Percentiles rank a stretch among this genome's conserved stretches.
These are phyloP conservation scores for Anneissia japonica DNA, from an alignment of 35 echinoderm and acorn worm species.

Conservation along the genomic window DNA sequence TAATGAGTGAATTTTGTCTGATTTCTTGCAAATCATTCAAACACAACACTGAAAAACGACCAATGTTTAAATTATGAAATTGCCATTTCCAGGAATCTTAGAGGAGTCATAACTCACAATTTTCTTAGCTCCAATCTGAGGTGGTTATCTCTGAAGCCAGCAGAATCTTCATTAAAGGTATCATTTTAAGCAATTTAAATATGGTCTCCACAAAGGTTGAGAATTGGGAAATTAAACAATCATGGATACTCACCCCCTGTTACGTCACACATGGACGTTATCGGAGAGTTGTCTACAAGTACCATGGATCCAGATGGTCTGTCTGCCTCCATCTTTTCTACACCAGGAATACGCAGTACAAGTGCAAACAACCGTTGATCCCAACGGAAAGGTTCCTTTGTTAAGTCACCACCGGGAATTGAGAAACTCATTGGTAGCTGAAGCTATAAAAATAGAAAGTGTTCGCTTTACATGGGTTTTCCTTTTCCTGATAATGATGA, in stretches of 20 bases:
- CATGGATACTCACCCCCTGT: constrained; percentile 68
- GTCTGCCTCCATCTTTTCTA: constrained; percentile 29
- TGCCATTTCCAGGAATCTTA: neutral
- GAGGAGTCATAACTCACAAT: neutral
- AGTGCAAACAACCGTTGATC: constrained; percentile 91
- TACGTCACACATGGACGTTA: constrained; percentile 97
- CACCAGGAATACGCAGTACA: constrained; percentile 74
- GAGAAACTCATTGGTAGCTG: constrained; percentile 72
- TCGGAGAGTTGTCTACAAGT: constrained; percentile 75
- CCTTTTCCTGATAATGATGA: neutral
- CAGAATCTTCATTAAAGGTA: no score
- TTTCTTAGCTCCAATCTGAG: no score
- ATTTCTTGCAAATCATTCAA: no score
- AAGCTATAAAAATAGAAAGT: constrained; percentile 36
- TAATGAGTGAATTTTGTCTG: no score
- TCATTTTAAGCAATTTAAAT: no score
- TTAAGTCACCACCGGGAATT: constrained; percentile 81
- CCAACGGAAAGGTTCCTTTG: constrained; percentile 95
- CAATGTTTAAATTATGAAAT: neutral
- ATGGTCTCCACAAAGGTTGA: no score
- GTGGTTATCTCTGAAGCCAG: no score
- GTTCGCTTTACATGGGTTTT: neutral
- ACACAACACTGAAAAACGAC: no score
- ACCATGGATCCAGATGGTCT: constrained; percentile 48
- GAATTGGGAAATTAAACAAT: neutral